These are phyloP conservation scores for Polypterus bichir DNA, from an alignment of 2,113 vertebrate genomes.

Conservation along the genomic window DNA sequence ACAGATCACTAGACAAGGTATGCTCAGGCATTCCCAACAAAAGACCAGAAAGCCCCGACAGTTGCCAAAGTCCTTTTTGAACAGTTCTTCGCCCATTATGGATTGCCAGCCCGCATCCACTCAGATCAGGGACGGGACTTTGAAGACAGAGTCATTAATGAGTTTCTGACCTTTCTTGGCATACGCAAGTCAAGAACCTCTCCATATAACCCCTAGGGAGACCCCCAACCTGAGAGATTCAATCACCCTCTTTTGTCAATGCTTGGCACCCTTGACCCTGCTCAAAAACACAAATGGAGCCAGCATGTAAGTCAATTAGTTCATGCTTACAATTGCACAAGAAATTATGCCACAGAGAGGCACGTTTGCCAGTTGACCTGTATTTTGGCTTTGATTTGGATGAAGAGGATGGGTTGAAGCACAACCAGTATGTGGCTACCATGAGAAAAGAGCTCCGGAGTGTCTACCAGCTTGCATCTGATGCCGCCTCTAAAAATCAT, in stretches of 20 bases:
- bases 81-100: slow-evolving; percentile 9
- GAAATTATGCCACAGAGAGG: too few relatives aligned
- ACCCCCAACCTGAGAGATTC: slow-evolving; percentile 3
- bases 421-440: neutral
- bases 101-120: slow-evolving; percentile 2
- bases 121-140: slow-evolving; percentile 4
- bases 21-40: slow-evolving; percentile 5
- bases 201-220: slow-evolving; percentile 2
- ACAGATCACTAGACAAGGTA: slow-evolving; percentile 9
- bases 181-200: slow-evolving; percentile 2
- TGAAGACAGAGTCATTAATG: slow-evolving; percentile 1
- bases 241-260: neutral
- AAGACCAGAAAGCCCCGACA: slow-evolving; percentile 8
- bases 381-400: neutral
- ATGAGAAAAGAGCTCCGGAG: neutral
- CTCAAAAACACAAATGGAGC: too few relatives aligned
- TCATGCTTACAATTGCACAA: too few relatives aligned
- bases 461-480: neutral
- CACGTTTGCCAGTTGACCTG: too few relatives aligned
- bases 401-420: neutral
- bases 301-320: too few relatives aligned
- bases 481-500: neutral
- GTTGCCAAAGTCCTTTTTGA: slow-evolving; percentile 8
- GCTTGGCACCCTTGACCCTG: too few relatives aligned
- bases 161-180: neutral